Conservation (phyloP, 2,888 invertebrate genomes). For the Standfussiana lucernea region DNA sequence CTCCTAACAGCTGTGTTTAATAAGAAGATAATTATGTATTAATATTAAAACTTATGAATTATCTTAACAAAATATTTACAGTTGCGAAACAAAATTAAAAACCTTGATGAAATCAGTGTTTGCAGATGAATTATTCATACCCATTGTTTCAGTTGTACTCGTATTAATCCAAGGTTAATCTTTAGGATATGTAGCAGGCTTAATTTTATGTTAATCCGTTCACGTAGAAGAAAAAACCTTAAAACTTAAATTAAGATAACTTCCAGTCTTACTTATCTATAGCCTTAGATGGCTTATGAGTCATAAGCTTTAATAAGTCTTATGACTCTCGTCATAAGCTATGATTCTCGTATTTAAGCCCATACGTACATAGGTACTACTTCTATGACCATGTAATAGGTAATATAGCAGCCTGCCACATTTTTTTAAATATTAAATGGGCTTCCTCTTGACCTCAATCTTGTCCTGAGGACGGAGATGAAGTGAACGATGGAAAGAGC, state of each 20-base stretch:
- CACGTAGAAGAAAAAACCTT: background rate
- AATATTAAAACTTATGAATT: constrained; percentile 13
- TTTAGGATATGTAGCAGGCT: constrained; percentile 22
- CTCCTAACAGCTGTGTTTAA: constrained; percentile 17
- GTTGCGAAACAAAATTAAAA: constrained; percentile 54
- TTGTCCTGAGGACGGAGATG: background rate
- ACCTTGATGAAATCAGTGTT: constrained; percentile 57
- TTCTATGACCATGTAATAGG: no score
- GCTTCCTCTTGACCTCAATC: background rate
- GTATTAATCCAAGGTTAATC: constrained; percentile 49
- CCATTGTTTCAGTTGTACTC: constrained; percentile 64
- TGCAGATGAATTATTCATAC: constrained; percentile 69
- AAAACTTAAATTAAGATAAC: background rate
- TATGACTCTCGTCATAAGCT: no score
- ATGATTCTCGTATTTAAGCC: background rate
- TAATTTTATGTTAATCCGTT: constrained; percentile 23
- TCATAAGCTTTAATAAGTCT: no score
- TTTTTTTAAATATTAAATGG: background rate
- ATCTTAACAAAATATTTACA: constrained; percentile 33
- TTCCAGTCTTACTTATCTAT: no score
- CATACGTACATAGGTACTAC: no score
- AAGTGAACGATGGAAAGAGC: background rate
- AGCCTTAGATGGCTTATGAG: no score
- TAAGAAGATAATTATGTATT: constrained; percentile 11
- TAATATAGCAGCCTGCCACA: no score